phyloP scores from a whole-genome alignment of 2,888 invertebrate genomes.

The Cryptophagus acutangulus region DNA sequence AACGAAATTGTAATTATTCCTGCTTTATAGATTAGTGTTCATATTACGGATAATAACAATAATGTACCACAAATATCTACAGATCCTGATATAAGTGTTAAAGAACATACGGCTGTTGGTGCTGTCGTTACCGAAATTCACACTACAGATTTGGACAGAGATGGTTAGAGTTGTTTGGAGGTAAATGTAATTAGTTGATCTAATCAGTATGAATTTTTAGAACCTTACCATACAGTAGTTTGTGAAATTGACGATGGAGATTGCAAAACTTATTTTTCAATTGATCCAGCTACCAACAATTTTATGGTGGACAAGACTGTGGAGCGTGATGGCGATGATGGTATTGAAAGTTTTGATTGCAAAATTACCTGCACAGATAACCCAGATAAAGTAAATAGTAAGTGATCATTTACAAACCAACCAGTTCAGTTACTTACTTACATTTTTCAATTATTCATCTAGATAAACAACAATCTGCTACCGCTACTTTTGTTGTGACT shows the following conservation, averaged over 20 bases:
- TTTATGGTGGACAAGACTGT: no score
- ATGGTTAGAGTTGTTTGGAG: constrained; percentile 46
- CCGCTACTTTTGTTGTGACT: constrained; percentile 47
- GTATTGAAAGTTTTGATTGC: constrained; percentile 27
- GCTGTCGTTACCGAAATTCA: constrained; percentile 45
- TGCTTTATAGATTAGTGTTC: constrained; percentile 51
- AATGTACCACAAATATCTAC: constrained; percentile 47
- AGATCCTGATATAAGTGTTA: constrained; percentile 41
- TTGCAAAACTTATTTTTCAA: no score
- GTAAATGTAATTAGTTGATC: not conserved
- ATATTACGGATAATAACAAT: constrained; percentile 59
- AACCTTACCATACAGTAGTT: constrained; percentile 51
- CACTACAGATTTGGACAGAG: constrained; percentile 56
- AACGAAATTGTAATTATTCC: not conserved
- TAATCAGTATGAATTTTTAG: constrained; percentile 34
- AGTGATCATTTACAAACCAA: constrained; percentile 8
- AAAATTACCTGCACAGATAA: constrained; percentile 28
- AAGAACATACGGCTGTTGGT: constrained; percentile 51
- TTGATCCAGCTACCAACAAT: no score
- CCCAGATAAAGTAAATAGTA: constrained; percentile 19
- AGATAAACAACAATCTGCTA: constrained; percentile 23
- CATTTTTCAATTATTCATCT: no score
- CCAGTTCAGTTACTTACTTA: no score
- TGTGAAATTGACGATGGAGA: constrained; percentile 53
- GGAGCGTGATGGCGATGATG: constrained; percentile 24